Base-by-base conservation (phyloP, 2,113 vertebrate genomes). In the Scopus umbretta region DNA sequence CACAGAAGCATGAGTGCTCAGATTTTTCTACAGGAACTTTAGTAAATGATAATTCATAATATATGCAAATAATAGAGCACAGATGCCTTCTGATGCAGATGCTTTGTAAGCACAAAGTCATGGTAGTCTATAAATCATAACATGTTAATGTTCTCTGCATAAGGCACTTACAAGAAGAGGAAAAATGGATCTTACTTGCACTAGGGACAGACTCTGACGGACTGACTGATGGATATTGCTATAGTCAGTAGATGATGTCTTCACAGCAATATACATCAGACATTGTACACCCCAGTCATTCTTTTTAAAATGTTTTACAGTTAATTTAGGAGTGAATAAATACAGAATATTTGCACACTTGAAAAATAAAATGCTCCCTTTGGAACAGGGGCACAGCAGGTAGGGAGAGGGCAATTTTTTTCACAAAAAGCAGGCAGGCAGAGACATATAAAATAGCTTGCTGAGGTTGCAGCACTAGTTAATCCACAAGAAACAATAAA, bases 31-130 rank as follows among this genome's bases (percentile, higher is more conserved):
- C 42, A 73, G 22, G 34, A 86, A 50, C 62, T 93, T 90, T 53
- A 80, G 40, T 34, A 85, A 80, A 87, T 58, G 42, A 76, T 80
- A 94, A 90, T 74, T 94, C 91, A 86, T 70, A 91, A 88, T 90
- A 86, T 6, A 95, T 62, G 62, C 58, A 96, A 89, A 61, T 88
- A 73, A 75, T 29, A 34, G 43, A 93, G 90, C 73, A 52, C 83
- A 88, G 82, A 92, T 58, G 91, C 78, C 76, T 81, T 86, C 92
- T 80, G 52, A 92, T 71, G 93, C 76, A 83, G 82, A 63, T 38
- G 63, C 75, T 94, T 89, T 82, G 88, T 92, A 96, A 97, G 96
- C 95, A 89, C 85, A 94, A 66, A 92, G 74, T 47, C 38, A 9
- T 0, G 8, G 74, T 36, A 92, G 16, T 22, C 86, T 92, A 89